A percentile compares a stretch with the other conserved stretches of the same genome.
phyloP scores from a whole-genome alignment of 2,888 invertebrate species.

The Vandiemenella viatica region DNA sequence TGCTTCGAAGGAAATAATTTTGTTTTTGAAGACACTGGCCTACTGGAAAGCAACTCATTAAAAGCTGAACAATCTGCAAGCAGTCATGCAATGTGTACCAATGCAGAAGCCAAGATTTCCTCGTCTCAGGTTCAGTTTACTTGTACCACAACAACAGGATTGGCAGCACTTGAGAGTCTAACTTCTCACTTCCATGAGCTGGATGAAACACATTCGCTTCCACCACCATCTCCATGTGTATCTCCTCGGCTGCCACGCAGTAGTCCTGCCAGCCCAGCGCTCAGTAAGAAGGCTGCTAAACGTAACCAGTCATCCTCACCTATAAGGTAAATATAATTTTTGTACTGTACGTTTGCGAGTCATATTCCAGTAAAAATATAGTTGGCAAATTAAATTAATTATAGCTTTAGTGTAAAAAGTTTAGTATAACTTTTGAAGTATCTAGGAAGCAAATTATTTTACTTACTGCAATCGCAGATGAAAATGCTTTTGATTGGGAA shows the following conservation, averaged over 20 bases:
- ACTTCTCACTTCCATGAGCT: neutral
- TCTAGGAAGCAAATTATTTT: too few relatives aligned
- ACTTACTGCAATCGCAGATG: too few relatives aligned
- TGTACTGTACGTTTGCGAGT: too few relatives aligned
- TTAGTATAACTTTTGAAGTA: too few relatives aligned
- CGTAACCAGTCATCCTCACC: constrained; percentile 67
- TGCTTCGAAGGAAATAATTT: neutral
- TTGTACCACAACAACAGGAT: neutral
- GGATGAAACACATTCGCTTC: constrained; percentile 27
- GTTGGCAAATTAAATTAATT: too few relatives aligned
- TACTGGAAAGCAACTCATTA: neutral
- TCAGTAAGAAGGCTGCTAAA: constrained; percentile 53
- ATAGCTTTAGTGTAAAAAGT: too few relatives aligned
- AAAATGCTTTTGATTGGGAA: too few relatives aligned
- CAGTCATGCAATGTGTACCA: neutral
- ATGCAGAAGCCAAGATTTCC: neutral
- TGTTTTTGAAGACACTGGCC: too few relatives aligned
- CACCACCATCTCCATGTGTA: constrained; percentile 29
- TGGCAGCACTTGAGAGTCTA: constrained; percentile 1
- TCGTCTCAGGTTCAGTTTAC: neutral
- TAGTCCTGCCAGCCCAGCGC: constrained; percentile 59
- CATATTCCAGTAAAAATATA: too few relatives aligned
- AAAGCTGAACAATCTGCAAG: neutral
- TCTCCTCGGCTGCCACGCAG: constrained; percentile 48
- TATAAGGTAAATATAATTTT: constrained; percentile 38